Base-by-base conservation (phyloP, 2,888 invertebrate species). In the Diplolepis rosae region DNA sequence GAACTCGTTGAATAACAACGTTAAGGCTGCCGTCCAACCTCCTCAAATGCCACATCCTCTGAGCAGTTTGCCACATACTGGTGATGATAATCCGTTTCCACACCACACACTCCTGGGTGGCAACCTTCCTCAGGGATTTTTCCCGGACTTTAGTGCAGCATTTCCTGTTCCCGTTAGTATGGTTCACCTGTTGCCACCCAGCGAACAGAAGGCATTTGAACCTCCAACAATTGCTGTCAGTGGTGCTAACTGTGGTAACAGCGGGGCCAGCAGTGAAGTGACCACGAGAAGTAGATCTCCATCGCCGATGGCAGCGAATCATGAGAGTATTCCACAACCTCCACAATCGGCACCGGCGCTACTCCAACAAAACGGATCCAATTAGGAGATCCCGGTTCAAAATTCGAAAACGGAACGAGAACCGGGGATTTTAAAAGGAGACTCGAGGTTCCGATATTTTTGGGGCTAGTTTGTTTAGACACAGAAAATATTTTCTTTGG, bases 131-230 rank as follows among this genome's bases (percentile, higher is more conserved):
- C 94, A 93, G 80, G 94, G 93, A 74, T 96, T 95, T 89, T 96
- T 95, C 88, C 95, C 95, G 7, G 96, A 96, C 84, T 96, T 95
- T 83, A 89, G 90, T 15, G 91, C 94, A 5, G 93, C 94, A 18
- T 96, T 95, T 85, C 95, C 95, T 0, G 93, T 96, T 84, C 95
- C 95, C 32, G 92, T 96, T 32, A 94, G 94, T 86, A 95, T 96
- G 95, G 91, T 96, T 75, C 95, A 96, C 86, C 90, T 96, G 70
- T 89, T 96, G 83, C 95, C 95, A 71, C 95, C 95, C 50, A 93
- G 92, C 82, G 95, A 95, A 83, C 94, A 94, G 84, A 93, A 92
- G 82, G 89, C 93, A 82, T 94, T 91, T 89, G 79, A 91, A 90
- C 86, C 93, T 89, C 88, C 90, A 90, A n/a, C n/a, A n/a, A 84